phyloP scores from a whole-genome alignment of 2,888 invertebrate species.

The Xestia rhomboidea region DNA sequence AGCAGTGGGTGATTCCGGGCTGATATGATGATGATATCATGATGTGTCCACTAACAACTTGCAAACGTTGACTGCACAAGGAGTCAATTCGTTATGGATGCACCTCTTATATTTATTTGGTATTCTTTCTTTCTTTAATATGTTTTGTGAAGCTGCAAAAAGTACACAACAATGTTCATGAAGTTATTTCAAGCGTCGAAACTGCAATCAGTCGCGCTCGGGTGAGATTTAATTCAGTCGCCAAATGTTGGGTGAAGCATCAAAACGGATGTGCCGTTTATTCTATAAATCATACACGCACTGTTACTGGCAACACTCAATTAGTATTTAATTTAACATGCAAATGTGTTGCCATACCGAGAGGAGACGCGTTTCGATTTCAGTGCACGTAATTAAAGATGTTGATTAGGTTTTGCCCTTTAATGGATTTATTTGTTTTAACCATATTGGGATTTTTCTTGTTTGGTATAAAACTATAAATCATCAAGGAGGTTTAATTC shows the following conservation, averaged over 20 bases:
- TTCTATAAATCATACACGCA: conserved; percentile 47
- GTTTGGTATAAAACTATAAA: background rate
- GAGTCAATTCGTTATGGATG: background rate
- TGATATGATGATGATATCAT: no score
- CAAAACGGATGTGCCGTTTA: conserved; percentile 45
- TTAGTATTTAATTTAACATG: conserved; percentile 55
- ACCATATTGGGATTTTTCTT: background rate
- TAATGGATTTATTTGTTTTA: conserved; percentile 5
- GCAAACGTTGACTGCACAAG: background rate
- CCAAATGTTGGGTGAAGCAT: conserved; percentile 64
- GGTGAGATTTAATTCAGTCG: conserved; percentile 61
- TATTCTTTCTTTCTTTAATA: background rate
- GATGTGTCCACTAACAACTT: no score
- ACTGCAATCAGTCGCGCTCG: conserved; percentile 40
- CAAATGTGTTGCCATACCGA: conserved; percentile 30
- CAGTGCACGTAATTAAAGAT: conserved; percentile 30
- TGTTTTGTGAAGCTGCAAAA: conserved; percentile 13
- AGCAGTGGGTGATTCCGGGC: no score
- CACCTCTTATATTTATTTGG: background rate
- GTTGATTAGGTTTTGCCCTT: conserved; percentile 23
- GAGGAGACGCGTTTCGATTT: conserved; percentile 14
- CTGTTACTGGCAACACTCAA: conserved; percentile 47
- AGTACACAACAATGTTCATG: conserved; percentile 7
- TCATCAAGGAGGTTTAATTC: background rate
- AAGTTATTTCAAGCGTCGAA: conserved; percentile 32